phyloP scores from a whole-genome alignment of 2,888 invertebrate species.

The Pasiphila rectangulata region DNA sequence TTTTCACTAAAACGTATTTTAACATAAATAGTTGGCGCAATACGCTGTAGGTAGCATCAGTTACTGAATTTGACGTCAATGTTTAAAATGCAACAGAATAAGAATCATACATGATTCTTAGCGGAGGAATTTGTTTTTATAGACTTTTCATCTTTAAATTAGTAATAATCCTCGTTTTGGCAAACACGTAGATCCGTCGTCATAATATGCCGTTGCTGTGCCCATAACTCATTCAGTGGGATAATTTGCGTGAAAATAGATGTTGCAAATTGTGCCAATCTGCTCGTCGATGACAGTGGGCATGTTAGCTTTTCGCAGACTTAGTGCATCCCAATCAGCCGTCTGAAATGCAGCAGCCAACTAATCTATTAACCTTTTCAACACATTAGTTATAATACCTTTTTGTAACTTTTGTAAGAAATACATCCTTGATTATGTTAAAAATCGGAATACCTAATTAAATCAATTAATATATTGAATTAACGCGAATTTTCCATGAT shows the following conservation, averaged over 20 bases:
- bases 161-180: conserved; percentile 57
- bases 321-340: conserved; percentile 35
- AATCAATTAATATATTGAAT: conserved; percentile 16
- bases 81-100: conserved; percentile 52
- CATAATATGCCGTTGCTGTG: conserved; percentile 35
- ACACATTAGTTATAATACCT: too few relatives aligned
- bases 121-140: conserved; percentile 41
- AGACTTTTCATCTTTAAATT: conserved; percentile 18
- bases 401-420: too few relatives aligned
- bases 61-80: conserved; percentile 57
- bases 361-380: too few relatives aligned
- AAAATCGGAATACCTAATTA: background rate
- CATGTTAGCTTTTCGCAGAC: conserved; percentile 29
- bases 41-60: conserved; percentile 40
- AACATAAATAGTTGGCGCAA: conserved; percentile 39
- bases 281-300: conserved; percentile 32
- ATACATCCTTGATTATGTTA: background rate
- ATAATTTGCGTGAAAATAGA: conserved; percentile 55
- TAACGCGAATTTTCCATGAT: conserved; percentile 43
- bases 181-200: conserved; percentile 45
- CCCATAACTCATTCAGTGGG: conserved; percentile 51
- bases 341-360: conserved; percentile 11
- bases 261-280: conserved; percentile 49
- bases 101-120: conserved; percentile 48
- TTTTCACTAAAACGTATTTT: conserved; percentile 22